Evolutionary conservation across 2,888 invertebrate genomes (phyloP), one percentile per base, ranked within the genome.

Genomic region (Amiota communis): DNA sequence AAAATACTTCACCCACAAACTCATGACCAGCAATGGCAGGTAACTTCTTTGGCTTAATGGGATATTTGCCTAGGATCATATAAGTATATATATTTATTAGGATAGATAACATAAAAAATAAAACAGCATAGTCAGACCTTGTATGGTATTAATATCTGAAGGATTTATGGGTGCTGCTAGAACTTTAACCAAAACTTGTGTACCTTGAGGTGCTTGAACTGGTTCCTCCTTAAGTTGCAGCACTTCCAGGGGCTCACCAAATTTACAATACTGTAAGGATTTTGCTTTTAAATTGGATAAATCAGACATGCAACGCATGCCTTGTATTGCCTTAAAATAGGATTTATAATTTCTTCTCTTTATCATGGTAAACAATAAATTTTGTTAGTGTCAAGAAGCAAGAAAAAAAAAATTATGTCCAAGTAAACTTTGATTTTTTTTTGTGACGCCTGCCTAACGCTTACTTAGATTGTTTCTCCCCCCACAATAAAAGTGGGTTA

Each of bases 131-230:
- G 4, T 11, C 48, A 17, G 15, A 68, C 98, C 98, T 92, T 98
- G 97, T 81, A 99, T 97, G 67, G 96, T 97, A 89, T 99, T 99
- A 72, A 99, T 96, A 89, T 99, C 99, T 0, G 99, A 97, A 8
- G 99, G 99, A 90, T 99, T 99, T 10, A 99, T 94, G 0, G 99
- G 97, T 0, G 98, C 93, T 48, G 97, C 95, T 63, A 98, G 85
- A 93, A 97, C 95, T 88, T 94, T 94, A 0, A 98, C 93, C 36
- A 95, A 88, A 1, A 98, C 94, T 90, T 98, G 92, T 68, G 92
- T 92, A 73, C 91, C 90, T 74, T 92, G 90, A 0, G 92, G 90
- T 12, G 90, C 89, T 1, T 91, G 90, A 48, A 93, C 87, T 74
- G 90, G 83, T 63, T 91, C 90, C 83, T 93, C 92, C 70, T 90